Evolutionary conservation across 2,797 vertebrate species (phyloP), one percentile per base, ranked within the genome.

Genomic region (Limnodromus scolopaceus): DNA sequence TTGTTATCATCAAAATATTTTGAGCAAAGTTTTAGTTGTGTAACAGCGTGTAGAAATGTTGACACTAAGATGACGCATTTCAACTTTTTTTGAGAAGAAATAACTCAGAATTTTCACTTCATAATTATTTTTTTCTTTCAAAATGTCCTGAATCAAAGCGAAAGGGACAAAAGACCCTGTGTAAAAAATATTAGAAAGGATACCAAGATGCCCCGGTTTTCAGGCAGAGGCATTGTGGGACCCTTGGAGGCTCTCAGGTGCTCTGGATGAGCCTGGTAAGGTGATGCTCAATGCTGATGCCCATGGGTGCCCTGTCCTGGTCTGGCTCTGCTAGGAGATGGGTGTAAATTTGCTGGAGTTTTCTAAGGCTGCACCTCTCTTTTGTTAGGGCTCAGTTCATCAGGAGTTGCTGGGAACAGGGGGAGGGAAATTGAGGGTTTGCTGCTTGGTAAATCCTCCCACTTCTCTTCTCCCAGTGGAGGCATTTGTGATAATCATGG

Each of bases 381-480:
- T 48, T 43, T 74, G 45, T 6, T n/a, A 32, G 64, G 58, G 72
- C 82, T 86, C 65, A 22, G 32, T 12, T 85, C 69, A 55, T 65
- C 72, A 81, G 58, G 43, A 83, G 54, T 79, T 2, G 1, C 72
- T 48, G 53, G 66, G 46, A 90, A 79, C 0, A 57, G 54, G n/a
- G 58, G 83, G 61, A 93, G 83, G 91, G 57, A 90, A 91, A 63
- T 48, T 0, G 9, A 90, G 77, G 84, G 74, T 91, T 91, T 93
- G 89, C 88, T 93, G 94, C 86, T 78, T 71, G 94, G 92, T 86
- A 87, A 94, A 87, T 95, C 92, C 91, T 96, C 91, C 94, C 93
- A 87, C 92, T 84, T 83, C 11, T 64, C 68, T 97, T 91, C 87
- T 96, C 91, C 91, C 87, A 48, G 75, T 5, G 87, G 93, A 88